Evolutionary conservation across 2,113 vertebrate species (phyloP).

Genomic region (Ginglymostoma cirratum): DNA sequence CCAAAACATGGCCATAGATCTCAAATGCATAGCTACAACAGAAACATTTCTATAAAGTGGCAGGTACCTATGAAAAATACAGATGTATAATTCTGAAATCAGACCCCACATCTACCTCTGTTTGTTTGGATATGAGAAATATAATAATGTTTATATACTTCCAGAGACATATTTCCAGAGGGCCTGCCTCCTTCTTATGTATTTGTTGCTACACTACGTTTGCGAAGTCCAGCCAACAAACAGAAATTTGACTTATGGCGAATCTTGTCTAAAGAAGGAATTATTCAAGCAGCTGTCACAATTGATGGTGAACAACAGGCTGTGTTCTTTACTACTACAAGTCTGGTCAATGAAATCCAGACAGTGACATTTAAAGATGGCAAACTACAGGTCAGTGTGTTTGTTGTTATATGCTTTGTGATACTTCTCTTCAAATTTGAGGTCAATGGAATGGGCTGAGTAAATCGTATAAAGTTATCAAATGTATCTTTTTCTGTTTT

Average conservation of each 20-base stretch:
- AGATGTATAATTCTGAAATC: neutral
- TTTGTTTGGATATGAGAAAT: neutral
- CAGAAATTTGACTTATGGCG: conserved; percentile 62
- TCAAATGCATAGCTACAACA: neutral
- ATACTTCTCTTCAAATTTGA: neutral
- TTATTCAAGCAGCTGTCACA: conserved; percentile 59
- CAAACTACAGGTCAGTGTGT: conserved; percentile 51
- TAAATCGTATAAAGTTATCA: neutral
- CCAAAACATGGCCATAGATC: neutral
- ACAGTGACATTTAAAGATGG: conserved; percentile 47
- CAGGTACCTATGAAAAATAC: neutral
- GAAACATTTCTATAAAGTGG: neutral
- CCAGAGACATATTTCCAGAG: conserved; percentile 67
- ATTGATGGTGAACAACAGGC: conserved; percentile 52
- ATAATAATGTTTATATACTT: neutral
- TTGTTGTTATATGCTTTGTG: neutral
- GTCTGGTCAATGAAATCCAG: conserved; percentile 47
- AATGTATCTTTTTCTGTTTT: neutral
- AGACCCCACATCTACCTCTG: neutral
- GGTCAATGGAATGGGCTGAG: neutral
- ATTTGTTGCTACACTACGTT: conserved; percentile 62
- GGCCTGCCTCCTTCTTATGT: conserved; percentile 68
- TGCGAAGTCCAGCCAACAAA: conserved; percentile 48
- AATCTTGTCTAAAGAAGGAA: conserved; percentile 55
- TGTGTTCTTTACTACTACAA: conserved; percentile 57